Percentiles rank a stretch among this genome's conserved stretches.
Conservation (phyloP, 1,140 invertebrate species). For the Drosophila sucinea region DNA sequence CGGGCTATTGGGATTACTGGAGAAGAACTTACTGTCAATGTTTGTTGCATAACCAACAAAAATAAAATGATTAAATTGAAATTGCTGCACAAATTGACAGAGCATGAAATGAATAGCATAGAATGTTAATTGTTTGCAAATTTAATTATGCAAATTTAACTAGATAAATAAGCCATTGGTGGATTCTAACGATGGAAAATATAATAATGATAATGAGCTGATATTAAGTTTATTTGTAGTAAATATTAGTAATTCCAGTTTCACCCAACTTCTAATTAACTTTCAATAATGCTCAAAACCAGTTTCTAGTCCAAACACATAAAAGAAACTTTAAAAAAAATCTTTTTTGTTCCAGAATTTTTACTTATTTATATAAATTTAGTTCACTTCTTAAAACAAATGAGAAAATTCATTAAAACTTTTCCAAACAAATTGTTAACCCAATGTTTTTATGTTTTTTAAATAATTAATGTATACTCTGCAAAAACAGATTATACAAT, state of each 20-base stretch:
- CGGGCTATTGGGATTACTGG: not conserved
- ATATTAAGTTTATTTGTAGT: not conserved
- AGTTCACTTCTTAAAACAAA: too few relatives aligned
- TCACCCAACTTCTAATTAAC: too few relatives aligned
- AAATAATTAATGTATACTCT: too few relatives aligned
- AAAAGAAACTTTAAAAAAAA: too few relatives aligned
- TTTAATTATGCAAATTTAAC: constrained; percentile 9
- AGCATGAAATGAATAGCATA: constrained; percentile 33
- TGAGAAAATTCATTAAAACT: too few relatives aligned
- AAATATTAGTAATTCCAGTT: not conserved
- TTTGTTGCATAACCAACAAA: not conserved
- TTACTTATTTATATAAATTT: too few relatives aligned
- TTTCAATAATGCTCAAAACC: too few relatives aligned
- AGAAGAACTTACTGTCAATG: not conserved
- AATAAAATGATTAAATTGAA: constrained; percentile 38
- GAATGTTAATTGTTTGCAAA: constrained; percentile 22
- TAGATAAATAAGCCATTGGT: not conserved
- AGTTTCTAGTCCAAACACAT: too few relatives aligned
- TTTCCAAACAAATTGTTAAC: too few relatives aligned
- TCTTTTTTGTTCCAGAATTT: too few relatives aligned
- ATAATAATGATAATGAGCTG: not conserved
- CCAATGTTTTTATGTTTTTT: too few relatives aligned
- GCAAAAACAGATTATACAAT: too few relatives aligned
- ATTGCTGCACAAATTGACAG: constrained; percentile 46
- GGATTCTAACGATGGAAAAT: not conserved